Evolutionary conservation across 2,888 invertebrate genomes (phyloP).

Genomic region (Gisinianus flammeolus): DNA sequence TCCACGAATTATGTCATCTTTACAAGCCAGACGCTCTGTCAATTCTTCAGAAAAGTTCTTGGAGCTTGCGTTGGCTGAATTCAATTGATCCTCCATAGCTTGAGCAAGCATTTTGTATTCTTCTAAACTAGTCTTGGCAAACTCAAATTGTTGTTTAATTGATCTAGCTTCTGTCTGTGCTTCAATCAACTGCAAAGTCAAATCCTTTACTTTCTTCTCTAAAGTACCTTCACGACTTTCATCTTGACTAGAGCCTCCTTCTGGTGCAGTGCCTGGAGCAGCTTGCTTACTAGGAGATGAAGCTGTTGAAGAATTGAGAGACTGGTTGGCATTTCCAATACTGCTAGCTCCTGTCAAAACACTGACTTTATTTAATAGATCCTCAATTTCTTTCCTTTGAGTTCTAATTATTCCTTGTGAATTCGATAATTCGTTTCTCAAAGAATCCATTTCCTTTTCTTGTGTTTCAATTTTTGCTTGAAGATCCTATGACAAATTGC

Average conservation of each 20-base stretch:
- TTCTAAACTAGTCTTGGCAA: slow-evolving; percentile 76
- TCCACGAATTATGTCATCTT: slow-evolving; percentile 64
- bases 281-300: slow-evolving; percentile 23
- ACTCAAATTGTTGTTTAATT: slow-evolving; percentile 74
- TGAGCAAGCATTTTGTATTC: slow-evolving; percentile 87
- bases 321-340: slow-evolving; percentile 7
- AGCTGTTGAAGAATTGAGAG: slow-evolving; percentile 7
- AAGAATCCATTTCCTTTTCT: slow-evolving; percentile 24
- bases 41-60: slow-evolving; percentile 68
- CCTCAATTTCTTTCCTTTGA: slow-evolving; percentile 53
- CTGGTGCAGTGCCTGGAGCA: neutral
- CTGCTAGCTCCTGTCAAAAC: slow-evolving; percentile 39
- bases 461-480: slow-evolving; percentile 60
- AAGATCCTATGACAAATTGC: slow-evolving; percentile 50
- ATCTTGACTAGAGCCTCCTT: slow-evolving; percentile 11
- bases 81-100: slow-evolving; percentile 78
- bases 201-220: slow-evolving; percentile 55
- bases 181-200: slow-evolving; percentile 58
- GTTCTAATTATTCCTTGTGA: slow-evolving; percentile 46
- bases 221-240: slow-evolving; percentile 22
- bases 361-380: slow-evolving; percentile 50
- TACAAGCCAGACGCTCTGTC: slow-evolving; percentile 64
- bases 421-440: slow-evolving; percentile 47
- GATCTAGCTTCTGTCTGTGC: slow-evolving; percentile 70
- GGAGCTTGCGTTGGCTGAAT: slow-evolving; percentile 69